Evolutionary conservation across 2,113 vertebrate genomes (phyloP).

Genomic region (Crotalus helleri): DNA sequence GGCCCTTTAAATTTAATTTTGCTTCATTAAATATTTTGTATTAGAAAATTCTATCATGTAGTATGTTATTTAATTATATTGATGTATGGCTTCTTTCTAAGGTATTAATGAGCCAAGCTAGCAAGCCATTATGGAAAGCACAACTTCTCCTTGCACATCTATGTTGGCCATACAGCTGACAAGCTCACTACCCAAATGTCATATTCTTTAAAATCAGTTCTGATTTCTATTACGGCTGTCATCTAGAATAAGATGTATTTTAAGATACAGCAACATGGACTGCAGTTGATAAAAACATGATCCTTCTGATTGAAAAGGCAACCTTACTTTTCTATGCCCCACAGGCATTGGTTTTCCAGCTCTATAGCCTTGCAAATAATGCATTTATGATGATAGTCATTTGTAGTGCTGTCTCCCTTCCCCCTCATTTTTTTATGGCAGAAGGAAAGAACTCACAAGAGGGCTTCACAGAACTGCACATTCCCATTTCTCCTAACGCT

Average conservation of each 20-base stretch:
- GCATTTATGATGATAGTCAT: background rate
- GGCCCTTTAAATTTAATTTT: background rate
- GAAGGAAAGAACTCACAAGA: conserved; percentile 34
- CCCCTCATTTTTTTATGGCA: background rate
- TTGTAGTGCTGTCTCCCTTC: conserved; percentile 1
- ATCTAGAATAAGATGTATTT: background rate
- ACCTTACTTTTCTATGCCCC: rapidly evolving
- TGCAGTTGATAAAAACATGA: background rate
- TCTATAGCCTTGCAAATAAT: background rate
- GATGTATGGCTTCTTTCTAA: background rate
- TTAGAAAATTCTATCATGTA: conserved; percentile 6
- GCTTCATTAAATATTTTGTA: conserved; percentile 9
- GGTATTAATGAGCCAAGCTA: background rate
- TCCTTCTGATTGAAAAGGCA: background rate
- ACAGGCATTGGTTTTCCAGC: background rate
- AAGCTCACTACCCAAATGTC: background rate
- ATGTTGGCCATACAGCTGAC: background rate
- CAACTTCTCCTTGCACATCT: background rate
- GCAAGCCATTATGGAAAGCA: background rate
- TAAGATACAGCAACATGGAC: background rate
- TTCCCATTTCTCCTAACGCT: conserved; percentile 59
- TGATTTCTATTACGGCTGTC: background rate
- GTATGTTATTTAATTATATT: background rate
- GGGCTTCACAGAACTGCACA: conserved; percentile 39
- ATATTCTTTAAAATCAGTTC: background rate